Evolutionary conservation across 1,140 invertebrate species (phyloP), one percentile per base, ranked within the genome.

Genomic region (Lordiphosa mommai): DNA sequence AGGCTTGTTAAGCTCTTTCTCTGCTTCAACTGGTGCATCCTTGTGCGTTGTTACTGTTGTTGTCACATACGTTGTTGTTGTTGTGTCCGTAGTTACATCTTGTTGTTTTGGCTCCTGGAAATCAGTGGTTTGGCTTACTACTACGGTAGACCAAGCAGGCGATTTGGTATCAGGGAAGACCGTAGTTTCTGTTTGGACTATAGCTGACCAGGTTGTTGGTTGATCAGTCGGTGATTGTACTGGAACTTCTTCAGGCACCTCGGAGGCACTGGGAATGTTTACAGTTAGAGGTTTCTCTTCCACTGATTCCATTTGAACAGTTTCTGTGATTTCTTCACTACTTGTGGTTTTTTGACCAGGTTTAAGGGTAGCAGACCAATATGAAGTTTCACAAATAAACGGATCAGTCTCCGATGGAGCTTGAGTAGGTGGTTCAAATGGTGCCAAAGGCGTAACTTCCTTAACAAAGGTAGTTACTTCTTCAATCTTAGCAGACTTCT

Each of bases 171-270:
- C 32, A n/a, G 66, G 60, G 59, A 88, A 88, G 3, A 84, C 51
- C 6, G 64, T 88, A 4, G 67, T 51, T 47, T 88, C 77, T 7
- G 86, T 88, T 63, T 88, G 77, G 13, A 86, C 69, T 9, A 86
- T 70, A n/a, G 86, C 80, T n/a, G 86, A 86, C 86, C 86, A 88
- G 1, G 86, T 88, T 46, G 86, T 88, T 23, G 86, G 86, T 38
- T 86, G 86, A 48, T 84, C 80, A n/a, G 41, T 79, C 4, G 86
- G 86, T 1, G 86, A 88, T 36, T 84, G 55, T 6, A 88, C 80
- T 1, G 72, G 8, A 9, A 88, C 52, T 61, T 86, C 73, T 4
- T 67, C 50, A 8, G 43, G 17, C 4, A 38, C 16, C 9, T 33
- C 29, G 17, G 46, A 48, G n/a, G 13, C 12, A 14, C 1, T 34